Evolutionary conservation across 1,140 invertebrate species (phyloP), one percentile per base, ranked within the genome.

Genomic region (Leptinotarsa texana): DNA sequence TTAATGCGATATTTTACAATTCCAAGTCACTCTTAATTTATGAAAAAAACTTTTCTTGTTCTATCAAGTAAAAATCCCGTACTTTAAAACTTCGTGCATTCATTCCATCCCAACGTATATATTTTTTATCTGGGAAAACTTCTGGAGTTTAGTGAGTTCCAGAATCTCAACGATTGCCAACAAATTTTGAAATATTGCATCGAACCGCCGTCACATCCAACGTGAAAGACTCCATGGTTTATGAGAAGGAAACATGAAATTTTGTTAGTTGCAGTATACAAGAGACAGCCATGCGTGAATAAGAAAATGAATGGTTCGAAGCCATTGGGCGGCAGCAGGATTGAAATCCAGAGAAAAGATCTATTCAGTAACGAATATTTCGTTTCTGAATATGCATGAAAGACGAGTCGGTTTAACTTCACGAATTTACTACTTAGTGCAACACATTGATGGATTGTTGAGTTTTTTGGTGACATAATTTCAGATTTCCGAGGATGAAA

Each of bases 1-100:
- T 57, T 57, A 57, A 57, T 57, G 51, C 51, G 51, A 57, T 57
- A 57, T 57, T 57, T 57, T 57, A 57, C 51, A 57, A 57, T 57
- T 57, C 51, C 51, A 57, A 57, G 51, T 57, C 17, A 57, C 51
- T 57, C 51, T 57, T 57, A 57, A 57, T 57, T 57, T 57, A 57
- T 57, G 51, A 57, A 57, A 57, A 57, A 57, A 57, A 57, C 51
- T 57, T 57, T 57, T 18, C 51, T 57, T 57, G 51, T 57, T 57
- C 51, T 57, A 57, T 57, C 51, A 18, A 57, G 51, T 57, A 57
- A 57, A 57, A 57, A 57, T 57, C 51, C 51, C 51, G 51, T 57
- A 18, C 51, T 57, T 18, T 18, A 18, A 57, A 57, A 57, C 51
- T 57, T 57, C n/a, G 51, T 57, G 51, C 51, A 57, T 57, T 57